Base-by-base conservation (phyloP, 2,797 vertebrate genomes). In the Luscinia luscinia region DNA sequence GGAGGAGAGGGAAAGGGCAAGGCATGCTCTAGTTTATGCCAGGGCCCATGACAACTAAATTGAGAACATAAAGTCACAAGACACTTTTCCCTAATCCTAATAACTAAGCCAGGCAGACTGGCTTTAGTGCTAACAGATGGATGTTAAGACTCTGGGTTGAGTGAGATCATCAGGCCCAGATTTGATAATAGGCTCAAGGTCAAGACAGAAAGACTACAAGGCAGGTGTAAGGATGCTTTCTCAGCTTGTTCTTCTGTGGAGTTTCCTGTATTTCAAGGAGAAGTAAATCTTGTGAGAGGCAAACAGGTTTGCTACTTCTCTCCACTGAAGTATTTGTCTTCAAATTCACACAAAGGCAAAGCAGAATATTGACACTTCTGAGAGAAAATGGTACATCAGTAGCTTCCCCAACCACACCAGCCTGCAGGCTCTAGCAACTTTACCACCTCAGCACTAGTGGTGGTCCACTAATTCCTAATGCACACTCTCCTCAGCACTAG, bases 61-160 rank as follows among this genome's bases (percentile, higher is more conserved):
- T 59, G 81, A 89, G 75, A 94, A 82, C 48, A 52, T 84, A 92
- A 89, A 89, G 91, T 89, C 84, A 87, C 61, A 30, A 92, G 94
- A 77, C 75, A 79, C 95, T 92, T 93, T 92, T 32, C 64, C 52
- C 64, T 95, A 95, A 95, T 95, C 92, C 94, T 89, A 92, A 93
- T 85, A 93, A 95, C 81, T 59, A 70, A 93, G 74, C 21, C 45
- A 67, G 41, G 75, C 92, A 93, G 84, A 70, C 75, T 80, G 57
- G 63, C 70, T 92, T 94, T 93, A 93, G 81, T 1, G 0, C 45
- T 61, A 87, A 79, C 90, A 94, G 95, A 93, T 93, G 95, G 94
- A 86, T 91, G 74, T 86, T 95, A 96, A 96, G 90, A 87, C 93
- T 87, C 58, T 52, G 43, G 21, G 63, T 41, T 90, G 86, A 57